Base-by-base conservation (phyloP, 2,888 invertebrate species). In the Caenorhabditis plicata region DNA sequence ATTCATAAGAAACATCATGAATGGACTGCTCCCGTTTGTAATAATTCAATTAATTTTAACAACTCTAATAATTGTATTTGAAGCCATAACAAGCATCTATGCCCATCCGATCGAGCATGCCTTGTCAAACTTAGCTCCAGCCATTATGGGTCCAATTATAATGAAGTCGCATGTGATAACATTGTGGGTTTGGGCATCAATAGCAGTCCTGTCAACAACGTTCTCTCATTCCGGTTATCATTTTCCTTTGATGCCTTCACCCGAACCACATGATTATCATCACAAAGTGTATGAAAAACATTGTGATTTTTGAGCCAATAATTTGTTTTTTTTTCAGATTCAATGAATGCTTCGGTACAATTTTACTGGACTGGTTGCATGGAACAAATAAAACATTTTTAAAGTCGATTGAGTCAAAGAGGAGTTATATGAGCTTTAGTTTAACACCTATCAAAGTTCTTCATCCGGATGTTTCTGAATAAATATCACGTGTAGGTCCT, bases 1-100 rank as follows among this genome's bases (percentile, higher is more conserved):
- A 88, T 91, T 70, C 91, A 91, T 83, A 91, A 91, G 81, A 86
- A 87, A 72, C 91, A 91, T 81, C 91, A 91, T 74, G 90, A 91
- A 81, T 91, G 90, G 90, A 89, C 89, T 1, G 88, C 90, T 0
- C 90, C 91, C 0, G 87, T 91, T 45, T 89, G 90, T 69, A 38
- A 54, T n/a, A n/a, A n/a, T n/a, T n/a, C n/a, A n/a, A n/a, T n/a
- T n/a, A n/a, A 58, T 61, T 32, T 11, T 32, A 32, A 17, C 13
- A 32, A 23, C 9, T 43, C n/a, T n/a, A n/a, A n/a, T n/a, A n/a
- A n/a, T n/a, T n/a, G n/a, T n/a, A n/a, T n/a, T n/a, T 64, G 22
- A 61, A 73, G 73, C 69, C 9, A 67, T 74, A 45, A 66, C 69
- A 1, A 55, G 60, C 33, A 56, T 74, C 41, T 74, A 74, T 51